phyloP scores from a whole-genome alignment of 2,113 vertebrate genomes.

The Calcarius ornatus region DNA sequence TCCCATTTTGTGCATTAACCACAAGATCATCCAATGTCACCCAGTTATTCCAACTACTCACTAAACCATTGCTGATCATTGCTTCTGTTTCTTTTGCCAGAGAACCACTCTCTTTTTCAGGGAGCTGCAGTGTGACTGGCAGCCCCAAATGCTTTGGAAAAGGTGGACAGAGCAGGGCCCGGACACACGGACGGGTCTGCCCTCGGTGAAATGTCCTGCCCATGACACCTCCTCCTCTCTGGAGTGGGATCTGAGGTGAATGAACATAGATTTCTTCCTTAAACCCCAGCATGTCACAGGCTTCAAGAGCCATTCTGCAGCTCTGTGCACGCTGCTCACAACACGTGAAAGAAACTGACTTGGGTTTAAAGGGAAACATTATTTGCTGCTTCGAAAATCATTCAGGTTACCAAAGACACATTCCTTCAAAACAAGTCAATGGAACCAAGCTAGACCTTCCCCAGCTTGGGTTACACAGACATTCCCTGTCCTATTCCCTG shows the following conservation, averaged over 20 bases:
- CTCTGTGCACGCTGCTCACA: background rate
- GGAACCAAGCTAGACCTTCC: background rate
- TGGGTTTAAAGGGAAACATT: background rate
- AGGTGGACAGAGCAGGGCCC: background rate
- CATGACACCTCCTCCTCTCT: background rate
- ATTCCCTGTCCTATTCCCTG: background rate
- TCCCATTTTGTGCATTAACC: background rate
- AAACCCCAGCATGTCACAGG: background rate
- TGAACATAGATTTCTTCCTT: background rate
- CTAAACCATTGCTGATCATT: background rate
- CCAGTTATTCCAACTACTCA: background rate
- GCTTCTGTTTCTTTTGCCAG: background rate
- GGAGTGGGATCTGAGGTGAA: background rate
- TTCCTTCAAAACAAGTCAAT: background rate
- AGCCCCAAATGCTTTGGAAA: background rate
- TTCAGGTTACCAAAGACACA: background rate
- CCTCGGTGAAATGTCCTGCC: background rate
- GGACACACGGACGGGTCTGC: accelerated
- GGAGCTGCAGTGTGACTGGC: background rate
- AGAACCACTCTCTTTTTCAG: background rate
- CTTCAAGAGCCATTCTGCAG: background rate
- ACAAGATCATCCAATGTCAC: background rate
- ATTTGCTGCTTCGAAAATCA: background rate
- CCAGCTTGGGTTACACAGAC: background rate
- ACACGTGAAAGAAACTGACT: background rate